Conservation (phyloP, 2,113 vertebrate genomes). For the Litocranius walleri region DNA sequence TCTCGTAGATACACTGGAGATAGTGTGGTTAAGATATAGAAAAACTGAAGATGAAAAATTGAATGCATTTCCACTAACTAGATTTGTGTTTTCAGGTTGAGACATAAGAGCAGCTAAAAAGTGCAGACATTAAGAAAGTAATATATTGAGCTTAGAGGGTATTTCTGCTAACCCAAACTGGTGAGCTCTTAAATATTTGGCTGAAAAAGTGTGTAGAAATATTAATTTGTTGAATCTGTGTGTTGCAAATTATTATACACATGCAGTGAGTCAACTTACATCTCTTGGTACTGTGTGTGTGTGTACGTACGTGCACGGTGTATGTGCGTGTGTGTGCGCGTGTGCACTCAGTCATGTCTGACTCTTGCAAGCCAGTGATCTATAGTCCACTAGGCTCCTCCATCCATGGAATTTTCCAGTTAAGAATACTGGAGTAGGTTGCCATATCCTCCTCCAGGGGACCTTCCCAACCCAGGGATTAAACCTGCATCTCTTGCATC, state of each 20-base stretch:
- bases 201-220: background rate
- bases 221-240: background rate
- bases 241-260: background rate
- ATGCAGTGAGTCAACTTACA: background rate
- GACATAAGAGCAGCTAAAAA: background rate
- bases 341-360: fast-evolving
- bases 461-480: background rate
- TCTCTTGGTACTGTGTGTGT: background rate
- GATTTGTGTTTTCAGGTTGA: background rate
- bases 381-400: background rate
- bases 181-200: background rate
- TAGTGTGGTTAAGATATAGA: background rate
- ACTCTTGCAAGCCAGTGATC: background rate
- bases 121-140: background rate
- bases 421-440: background rate
- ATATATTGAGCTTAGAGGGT: background rate
- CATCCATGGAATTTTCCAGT: background rate
- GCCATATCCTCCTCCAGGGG: background rate
- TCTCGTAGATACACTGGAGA: background rate
- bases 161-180: background rate
- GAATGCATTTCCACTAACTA: background rate
- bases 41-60: background rate
- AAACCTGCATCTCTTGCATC: background rate
- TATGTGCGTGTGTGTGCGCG: fast-evolving
- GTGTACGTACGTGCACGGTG: fast-evolving